These are phyloP conservation scores for Sipha flava DNA, from an alignment of 1,140 invertebrate genomes.

Conservation along the genomic window DNA sequence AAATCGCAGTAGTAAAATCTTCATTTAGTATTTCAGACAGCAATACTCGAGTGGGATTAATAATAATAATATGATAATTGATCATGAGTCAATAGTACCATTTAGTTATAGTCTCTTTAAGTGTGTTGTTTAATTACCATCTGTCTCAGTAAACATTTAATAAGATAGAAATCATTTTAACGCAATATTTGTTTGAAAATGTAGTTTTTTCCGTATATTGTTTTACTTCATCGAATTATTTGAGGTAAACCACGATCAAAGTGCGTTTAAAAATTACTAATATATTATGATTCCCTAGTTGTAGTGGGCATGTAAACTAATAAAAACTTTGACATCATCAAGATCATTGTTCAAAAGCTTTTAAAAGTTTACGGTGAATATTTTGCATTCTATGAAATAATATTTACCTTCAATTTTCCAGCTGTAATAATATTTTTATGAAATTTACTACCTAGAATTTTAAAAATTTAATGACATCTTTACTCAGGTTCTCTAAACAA, in stretches of 20 bases:
- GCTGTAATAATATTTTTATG: background rate
- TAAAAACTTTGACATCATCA: background rate
- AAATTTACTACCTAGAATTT: background rate
- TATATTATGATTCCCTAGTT: background rate
- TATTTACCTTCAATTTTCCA: background rate
- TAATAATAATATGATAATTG: too few relatives aligned
- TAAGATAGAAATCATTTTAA: background rate
- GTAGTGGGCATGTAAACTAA: background rate
- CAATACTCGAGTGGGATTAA: background rate
- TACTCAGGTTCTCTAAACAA: too few relatives aligned
- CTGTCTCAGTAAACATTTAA: too few relatives aligned
- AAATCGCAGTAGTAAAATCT: background rate
- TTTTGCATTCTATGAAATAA: background rate
- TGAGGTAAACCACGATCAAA: background rate
- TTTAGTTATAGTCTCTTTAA: too few relatives aligned
- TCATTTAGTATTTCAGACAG: background rate
- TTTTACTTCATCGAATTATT: too few relatives aligned
- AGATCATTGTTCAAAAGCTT: background rate
- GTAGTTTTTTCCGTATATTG: too few relatives aligned
- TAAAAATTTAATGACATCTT: background rate
- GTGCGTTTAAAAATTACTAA: background rate
- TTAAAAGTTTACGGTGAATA: background rate
- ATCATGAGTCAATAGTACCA: too few relatives aligned
- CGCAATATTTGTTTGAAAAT: too few relatives aligned
- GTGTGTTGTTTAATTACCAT: too few relatives aligned